Percentiles rank a stretch among this genome's conserved stretches.
Conservation (phyloP, 2,888 invertebrate species). For the Autographa pulchrina region DNA sequence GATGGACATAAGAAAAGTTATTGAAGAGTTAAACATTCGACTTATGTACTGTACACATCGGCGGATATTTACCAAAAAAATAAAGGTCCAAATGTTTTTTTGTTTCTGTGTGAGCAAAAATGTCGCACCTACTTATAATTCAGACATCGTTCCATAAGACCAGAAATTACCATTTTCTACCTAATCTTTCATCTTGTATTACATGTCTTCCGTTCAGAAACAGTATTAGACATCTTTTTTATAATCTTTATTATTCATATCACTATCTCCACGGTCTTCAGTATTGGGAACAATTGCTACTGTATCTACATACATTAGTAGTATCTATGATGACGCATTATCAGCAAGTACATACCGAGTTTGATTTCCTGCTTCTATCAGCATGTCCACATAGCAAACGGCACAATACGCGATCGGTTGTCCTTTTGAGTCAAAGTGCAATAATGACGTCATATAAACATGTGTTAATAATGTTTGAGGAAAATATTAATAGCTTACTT, state of each 20-base stretch:
- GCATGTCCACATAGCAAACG: neutral
- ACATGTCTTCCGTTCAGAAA: slow-evolving; percentile 1
- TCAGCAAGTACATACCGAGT: neutral
- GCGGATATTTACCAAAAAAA: neutral
- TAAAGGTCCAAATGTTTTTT: neutral
- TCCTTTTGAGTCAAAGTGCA: slow-evolving; percentile 2
- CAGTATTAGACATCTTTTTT: neutral
- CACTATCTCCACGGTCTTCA: neutral
- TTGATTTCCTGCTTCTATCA: slow-evolving; percentile 1
- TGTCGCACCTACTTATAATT: neutral
- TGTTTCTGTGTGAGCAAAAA: neutral
- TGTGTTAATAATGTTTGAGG: neutral
- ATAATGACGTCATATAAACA: neutral
- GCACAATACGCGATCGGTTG: neutral
- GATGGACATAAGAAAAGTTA: neutral
- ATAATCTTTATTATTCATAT: neutral
- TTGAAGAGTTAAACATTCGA: neutral
- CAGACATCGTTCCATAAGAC: neutral
- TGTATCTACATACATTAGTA: neutral
- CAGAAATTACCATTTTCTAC: neutral
- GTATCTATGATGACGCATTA: slow-evolving; percentile 4
- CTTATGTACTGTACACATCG: neutral
- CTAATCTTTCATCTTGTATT: neutral
- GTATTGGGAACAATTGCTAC: neutral
- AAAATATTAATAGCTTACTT: neutral